Conservation (phyloP, 2,113 vertebrate species). For the Catharus fuscescens region DNA sequence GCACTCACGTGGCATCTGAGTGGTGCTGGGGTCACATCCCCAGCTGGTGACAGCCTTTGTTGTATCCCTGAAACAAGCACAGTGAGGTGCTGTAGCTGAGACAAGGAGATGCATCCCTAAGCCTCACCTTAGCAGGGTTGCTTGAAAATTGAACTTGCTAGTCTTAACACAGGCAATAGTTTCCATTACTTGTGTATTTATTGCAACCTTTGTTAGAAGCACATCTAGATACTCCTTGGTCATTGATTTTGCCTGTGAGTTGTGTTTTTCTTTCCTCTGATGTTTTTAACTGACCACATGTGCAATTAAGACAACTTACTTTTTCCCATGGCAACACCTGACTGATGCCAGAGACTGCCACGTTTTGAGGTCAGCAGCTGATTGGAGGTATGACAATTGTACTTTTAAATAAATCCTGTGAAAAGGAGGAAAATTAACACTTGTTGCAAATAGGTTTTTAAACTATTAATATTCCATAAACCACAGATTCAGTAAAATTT, state of each 20-base stretch:
- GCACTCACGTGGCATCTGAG: not conserved
- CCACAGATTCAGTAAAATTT: not conserved
- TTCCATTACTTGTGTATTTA: not conserved
- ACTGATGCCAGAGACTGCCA: not conserved
- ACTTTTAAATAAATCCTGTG: not conserved
- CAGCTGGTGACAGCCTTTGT: not conserved
- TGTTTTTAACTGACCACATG: not conserved
- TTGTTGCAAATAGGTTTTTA: not conserved
- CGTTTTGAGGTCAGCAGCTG: not conserved
- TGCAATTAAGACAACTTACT: constrained; percentile 6
- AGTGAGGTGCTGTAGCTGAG: not conserved
- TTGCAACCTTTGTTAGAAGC: not conserved
- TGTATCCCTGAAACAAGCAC: not conserved
- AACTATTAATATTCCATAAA: not conserved
- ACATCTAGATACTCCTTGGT: not conserved
- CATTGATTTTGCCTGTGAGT: not conserved
- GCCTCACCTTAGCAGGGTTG: not conserved
- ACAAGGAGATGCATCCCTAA: not conserved
- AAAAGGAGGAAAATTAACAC: not conserved
- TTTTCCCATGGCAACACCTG: constrained; percentile 17
- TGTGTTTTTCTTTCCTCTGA: not conserved
- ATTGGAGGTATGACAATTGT: not conserved
- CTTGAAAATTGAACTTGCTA: not conserved
- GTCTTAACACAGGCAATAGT: not conserved
- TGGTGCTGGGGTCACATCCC: not conserved